Evolutionary conservation across 2,888 invertebrate genomes (phyloP).

Genomic region (Agrilus mali): DNA sequence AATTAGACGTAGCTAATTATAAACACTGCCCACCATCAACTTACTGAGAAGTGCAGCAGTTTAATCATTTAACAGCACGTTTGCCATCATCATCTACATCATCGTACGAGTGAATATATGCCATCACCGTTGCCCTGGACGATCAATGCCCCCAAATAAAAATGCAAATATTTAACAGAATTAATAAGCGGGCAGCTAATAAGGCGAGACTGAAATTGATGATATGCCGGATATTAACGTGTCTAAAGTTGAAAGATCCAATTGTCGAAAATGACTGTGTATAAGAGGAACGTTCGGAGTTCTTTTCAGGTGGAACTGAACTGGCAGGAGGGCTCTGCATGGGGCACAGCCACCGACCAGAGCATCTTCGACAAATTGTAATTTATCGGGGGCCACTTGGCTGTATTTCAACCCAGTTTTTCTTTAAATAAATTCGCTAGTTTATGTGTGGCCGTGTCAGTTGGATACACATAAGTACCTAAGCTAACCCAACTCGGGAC

Average conservation of each 20-base stretch:
- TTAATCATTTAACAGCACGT: too few species aligned
- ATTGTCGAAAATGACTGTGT: conserved; percentile 22
- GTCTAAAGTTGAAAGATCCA: conserved; percentile 25
- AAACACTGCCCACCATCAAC: too few species aligned
- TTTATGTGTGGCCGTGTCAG: conserved; percentile 30
- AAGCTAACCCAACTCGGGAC: too few species aligned
- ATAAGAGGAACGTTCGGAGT: conserved; percentile 14
- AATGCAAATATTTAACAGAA: conserved; percentile 13
- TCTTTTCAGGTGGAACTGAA: conserved; percentile 24
- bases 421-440: conserved; percentile 28
- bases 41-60: too few species aligned
- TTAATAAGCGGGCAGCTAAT: conserved; percentile 16
- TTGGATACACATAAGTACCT: not conserved
- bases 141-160: conserved; percentile 10
- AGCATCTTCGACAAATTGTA: conserved; percentile 35
- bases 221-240: conserved; percentile 28
- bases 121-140: not conserved
- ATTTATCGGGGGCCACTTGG: conserved; percentile 28
- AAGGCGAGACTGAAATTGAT: conserved; percentile 25
- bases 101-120: too few species aligned
- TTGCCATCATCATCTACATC: too few species aligned
- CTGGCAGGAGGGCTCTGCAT: conserved; percentile 28
- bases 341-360: conserved; percentile 29
- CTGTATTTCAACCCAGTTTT: conserved; percentile 24
- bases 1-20: too few species aligned